Evolutionary conservation across 2,797 vertebrate genomes (phyloP).

Genomic region (Alectoris magna): DNA sequence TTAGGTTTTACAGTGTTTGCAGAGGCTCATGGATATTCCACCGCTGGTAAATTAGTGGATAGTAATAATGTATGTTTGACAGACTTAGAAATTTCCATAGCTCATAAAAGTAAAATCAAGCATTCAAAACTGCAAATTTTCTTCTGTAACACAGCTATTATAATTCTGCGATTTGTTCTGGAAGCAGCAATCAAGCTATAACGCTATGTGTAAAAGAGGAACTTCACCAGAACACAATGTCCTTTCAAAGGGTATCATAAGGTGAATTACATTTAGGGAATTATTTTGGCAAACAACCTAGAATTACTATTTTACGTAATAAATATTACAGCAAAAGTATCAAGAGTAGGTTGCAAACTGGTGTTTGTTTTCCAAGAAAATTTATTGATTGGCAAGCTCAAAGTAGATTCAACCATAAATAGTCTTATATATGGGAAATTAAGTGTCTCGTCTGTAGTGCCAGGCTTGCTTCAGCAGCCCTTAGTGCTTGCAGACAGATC

Average conservation of each 20-base stretch:
- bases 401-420: neutral
- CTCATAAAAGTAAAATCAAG: neutral
- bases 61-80: neutral
- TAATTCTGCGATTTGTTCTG: neutral
- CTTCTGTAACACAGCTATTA: neutral
- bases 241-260: neutral
- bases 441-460: neutral
- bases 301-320: neutral
- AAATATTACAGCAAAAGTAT: neutral
- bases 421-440: neutral
- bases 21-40: neutral
- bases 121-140: neutral
- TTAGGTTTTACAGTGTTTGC: neutral
- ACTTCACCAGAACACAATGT: neutral
- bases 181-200: neutral
- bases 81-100: neutral
- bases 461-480: neutral
- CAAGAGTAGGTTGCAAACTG: neutral
- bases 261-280: neutral
- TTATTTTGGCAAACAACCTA: neutral
- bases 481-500: neutral
- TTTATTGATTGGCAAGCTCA: neutral
- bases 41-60: slow-evolving; percentile 5
- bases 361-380: neutral
- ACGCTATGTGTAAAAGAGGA: neutral